phyloP scores from a whole-genome alignment of 2,797 vertebrate genomes.

The Ataeniobius toweri region DNA sequence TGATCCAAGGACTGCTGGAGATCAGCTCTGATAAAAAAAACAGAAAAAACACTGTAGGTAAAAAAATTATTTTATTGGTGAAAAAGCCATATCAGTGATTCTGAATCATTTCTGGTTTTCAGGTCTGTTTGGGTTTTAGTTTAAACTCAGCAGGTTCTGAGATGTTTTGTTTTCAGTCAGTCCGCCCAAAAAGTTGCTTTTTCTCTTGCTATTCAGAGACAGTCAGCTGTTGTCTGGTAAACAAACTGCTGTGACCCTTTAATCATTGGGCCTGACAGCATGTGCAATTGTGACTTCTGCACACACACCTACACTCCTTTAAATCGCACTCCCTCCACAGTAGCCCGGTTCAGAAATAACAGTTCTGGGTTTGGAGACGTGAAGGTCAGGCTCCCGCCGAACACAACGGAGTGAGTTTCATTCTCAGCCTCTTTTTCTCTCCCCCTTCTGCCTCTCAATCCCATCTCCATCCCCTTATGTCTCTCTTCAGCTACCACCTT shows the following conservation, averaged over 20 bases:
- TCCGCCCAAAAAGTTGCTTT: neutral
- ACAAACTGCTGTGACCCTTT: conserved; percentile 24
- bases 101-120: neutral
- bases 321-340: conserved; percentile 9
- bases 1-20: too few relatives aligned
- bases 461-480: conserved; percentile 14
- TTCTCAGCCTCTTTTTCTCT: conserved; percentile 20
- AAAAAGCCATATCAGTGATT: neutral
- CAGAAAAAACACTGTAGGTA: too few relatives aligned
- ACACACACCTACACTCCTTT: conserved; percentile 25
- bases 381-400: conserved; percentile 55
- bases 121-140: neutral
- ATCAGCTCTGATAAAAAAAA: too few relatives aligned
- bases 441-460: conserved; percentile 40
- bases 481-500: conserved; percentile 47
- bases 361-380: conserved; percentile 31
- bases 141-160: too few relatives aligned
- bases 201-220: too few relatives aligned
- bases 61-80: neutral
- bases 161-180: too few relatives aligned
- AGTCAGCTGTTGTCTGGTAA: conserved; percentile 24
- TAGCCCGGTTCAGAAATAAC: conserved; percentile 20
- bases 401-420: conserved; percentile 54
- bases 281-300: conserved; percentile 28
- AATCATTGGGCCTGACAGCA: conserved; percentile 38